A percentile compares a stretch with the other conserved stretches of the same genome.
Evolutionary conservation across 2,888 invertebrate species (phyloP).

Genomic region (Aphrophora alni): DNA sequence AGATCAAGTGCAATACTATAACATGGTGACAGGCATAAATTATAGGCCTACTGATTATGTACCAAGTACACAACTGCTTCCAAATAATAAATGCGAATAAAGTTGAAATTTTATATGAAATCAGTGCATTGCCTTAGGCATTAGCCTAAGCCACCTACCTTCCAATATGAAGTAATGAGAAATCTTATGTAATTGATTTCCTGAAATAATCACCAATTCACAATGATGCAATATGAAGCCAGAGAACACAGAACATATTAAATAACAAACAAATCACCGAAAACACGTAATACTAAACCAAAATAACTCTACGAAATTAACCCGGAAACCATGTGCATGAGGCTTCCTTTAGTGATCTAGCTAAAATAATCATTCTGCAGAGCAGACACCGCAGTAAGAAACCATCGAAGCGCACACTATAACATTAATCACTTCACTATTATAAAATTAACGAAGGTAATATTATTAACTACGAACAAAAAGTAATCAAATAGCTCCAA

Average conservation of each 20-base stretch:
- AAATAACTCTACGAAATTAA: conserved; percentile 53
- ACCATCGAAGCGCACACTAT: not conserved
- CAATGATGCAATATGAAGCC: conserved; percentile 2
- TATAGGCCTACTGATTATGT: not conserved
- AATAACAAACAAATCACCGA: conserved; percentile 13
- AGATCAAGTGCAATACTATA: not conserved
- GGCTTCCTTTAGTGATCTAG: conserved; percentile 42
- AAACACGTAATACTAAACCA: conserved; percentile 17
- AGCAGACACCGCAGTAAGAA: conserved; percentile 27
- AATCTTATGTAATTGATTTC: conserved; percentile 32
- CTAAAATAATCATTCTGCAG: conserved; percentile 20
- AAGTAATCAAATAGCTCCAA: not conserved
- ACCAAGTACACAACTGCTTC: not conserved
- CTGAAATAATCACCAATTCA: conserved; percentile 6
- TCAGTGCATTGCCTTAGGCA: conserved; percentile 5
- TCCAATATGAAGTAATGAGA: conserved; percentile 9
- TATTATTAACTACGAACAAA: not conserved
- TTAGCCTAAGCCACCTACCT: conserved; percentile 6
- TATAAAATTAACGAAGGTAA: not conserved
- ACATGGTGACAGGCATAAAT: not conserved
- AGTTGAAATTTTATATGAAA: not conserved
- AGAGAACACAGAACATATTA: conserved; percentile 11
- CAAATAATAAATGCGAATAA: not conserved
- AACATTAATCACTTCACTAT: not conserved
- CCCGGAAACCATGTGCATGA: conserved; percentile 62